These are phyloP conservation scores for Molorchus minor DNA, from an alignment of 2,888 invertebrate genomes.

Conservation along the genomic window DNA sequence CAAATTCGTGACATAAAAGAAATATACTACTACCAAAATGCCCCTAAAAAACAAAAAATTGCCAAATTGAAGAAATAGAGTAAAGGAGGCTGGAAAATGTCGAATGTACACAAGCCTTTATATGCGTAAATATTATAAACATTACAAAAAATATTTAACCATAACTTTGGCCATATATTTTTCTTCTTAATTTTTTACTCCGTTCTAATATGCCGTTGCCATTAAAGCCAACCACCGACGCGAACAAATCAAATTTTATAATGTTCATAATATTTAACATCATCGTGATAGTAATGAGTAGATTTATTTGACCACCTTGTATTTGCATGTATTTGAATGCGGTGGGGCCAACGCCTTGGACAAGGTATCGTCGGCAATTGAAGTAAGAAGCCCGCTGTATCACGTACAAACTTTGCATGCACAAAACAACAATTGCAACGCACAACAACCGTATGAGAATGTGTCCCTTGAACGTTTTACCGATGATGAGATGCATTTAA, in stretches of 20 bases:
- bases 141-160: conserved; percentile 1
- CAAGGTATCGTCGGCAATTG: conserved; percentile 33
- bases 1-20: conserved; percentile 16
- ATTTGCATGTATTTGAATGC: conserved; percentile 7
- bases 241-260: too few species aligned
- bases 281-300: not conserved
- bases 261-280: conserved; percentile 2
- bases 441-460: conserved; percentile 55
- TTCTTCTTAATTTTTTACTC: too few species aligned
- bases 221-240: too few species aligned
- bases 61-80: conserved; percentile 12
- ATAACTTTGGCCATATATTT: too few species aligned
- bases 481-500: conserved; percentile 42
- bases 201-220: too few species aligned
- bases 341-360: conserved; percentile 17
- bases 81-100: conserved; percentile 18
- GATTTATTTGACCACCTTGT: conserved; percentile 14
- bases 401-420: conserved; percentile 57
- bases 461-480: conserved; percentile 44
- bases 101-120: conserved; percentile 13
- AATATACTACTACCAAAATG: conserved; percentile 32
- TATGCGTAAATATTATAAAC: conserved; percentile 4
- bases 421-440: conserved; percentile 56
- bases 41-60: conserved; percentile 31
- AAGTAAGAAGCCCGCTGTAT: conserved; percentile 41